These are phyloP conservation scores for Austrofundulus limnaeus DNA, from an alignment of 2,113 vertebrate species.

Conservation along the genomic window DNA sequence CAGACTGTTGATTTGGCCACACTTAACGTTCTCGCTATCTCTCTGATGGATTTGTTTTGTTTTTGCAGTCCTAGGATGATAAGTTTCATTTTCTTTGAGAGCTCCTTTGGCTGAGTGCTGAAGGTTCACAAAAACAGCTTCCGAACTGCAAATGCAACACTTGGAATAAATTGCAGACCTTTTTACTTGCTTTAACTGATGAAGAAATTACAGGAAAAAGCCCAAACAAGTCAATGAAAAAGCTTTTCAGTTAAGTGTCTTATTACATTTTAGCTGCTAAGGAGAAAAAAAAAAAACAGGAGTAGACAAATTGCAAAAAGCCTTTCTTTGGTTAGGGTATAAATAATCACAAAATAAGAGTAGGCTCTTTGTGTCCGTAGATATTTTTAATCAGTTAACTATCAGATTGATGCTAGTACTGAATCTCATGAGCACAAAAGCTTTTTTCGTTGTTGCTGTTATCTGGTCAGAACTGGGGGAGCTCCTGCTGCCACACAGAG, in stretches of 20 bases:
- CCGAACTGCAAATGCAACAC: conserved; percentile 1
- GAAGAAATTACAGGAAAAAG: not conserved
- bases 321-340: not conserved
- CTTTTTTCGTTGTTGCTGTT: conserved; percentile 39
- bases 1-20: not conserved
- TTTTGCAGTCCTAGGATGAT: not conserved
- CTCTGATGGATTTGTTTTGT: conserved; percentile 10
- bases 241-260: not conserved
- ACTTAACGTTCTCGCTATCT: not conserved
- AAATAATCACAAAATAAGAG: not conserved
- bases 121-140: conserved; percentile 7
- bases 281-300: not conserved
- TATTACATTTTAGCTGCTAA: not conserved
- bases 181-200: not conserved
- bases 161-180: not conserved
- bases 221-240: not conserved
- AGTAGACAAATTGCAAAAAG: not conserved
- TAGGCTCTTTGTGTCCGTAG: not conserved
- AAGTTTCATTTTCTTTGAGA: conserved; percentile 1
- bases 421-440: conserved; percentile 8
- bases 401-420: not conserved
- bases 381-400: not conserved
- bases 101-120: not conserved
- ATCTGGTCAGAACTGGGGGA: conserved; percentile 34
- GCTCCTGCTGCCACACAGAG: conserved; percentile 39